Evolutionary conservation across 1,140 invertebrate genomes (phyloP).

Genomic region (Drosophila sechellia): DNA sequence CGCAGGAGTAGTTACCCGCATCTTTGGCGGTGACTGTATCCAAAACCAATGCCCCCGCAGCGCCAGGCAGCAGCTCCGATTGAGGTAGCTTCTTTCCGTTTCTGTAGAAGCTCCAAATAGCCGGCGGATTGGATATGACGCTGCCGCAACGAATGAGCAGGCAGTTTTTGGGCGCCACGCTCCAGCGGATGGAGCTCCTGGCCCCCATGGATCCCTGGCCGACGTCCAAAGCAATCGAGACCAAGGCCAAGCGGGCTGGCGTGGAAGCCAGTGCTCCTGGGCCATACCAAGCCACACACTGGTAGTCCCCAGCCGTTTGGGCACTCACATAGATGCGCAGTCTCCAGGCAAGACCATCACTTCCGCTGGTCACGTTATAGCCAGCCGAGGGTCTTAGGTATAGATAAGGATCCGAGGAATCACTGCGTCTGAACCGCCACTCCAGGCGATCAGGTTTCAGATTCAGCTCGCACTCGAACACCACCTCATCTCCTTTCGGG

Average conservation of each 20-base stretch:
- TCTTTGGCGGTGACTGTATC: constrained; percentile 85
- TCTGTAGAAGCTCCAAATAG: constrained; percentile 83
- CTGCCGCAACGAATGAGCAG: constrained; percentile 76
- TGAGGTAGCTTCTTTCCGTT: constrained; percentile 77
- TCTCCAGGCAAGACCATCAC: constrained; percentile 69
- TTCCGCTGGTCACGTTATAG: constrained; percentile 75
- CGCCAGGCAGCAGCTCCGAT: constrained; percentile 66
- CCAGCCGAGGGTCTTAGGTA: constrained; percentile 52
- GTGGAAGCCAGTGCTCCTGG: constrained; percentile 91
- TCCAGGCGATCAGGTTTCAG: constrained; percentile 90
- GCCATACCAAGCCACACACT: constrained; percentile 93
- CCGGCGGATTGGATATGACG: constrained; percentile 74
- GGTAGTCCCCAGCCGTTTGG: constrained; percentile 87
- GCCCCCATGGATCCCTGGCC: not conserved
- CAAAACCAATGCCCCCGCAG: constrained; percentile 85
- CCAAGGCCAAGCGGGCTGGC: constrained; percentile 89
- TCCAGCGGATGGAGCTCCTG: constrained; percentile 64
- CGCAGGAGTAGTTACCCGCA: constrained; percentile 87
- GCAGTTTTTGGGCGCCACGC: constrained; percentile 80
- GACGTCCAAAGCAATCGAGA: constrained; percentile 85
- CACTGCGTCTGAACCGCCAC: constrained; percentile 87
- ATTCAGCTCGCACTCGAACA: constrained; percentile 91
- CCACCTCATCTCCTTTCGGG: constrained; percentile 90
- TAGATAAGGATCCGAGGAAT: constrained; percentile 28
- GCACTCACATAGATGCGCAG: constrained; percentile 86